These are phyloP conservation scores for Diarsia dahlii DNA, from an alignment of 2,888 invertebrate genomes.

Conservation along the genomic window DNA sequence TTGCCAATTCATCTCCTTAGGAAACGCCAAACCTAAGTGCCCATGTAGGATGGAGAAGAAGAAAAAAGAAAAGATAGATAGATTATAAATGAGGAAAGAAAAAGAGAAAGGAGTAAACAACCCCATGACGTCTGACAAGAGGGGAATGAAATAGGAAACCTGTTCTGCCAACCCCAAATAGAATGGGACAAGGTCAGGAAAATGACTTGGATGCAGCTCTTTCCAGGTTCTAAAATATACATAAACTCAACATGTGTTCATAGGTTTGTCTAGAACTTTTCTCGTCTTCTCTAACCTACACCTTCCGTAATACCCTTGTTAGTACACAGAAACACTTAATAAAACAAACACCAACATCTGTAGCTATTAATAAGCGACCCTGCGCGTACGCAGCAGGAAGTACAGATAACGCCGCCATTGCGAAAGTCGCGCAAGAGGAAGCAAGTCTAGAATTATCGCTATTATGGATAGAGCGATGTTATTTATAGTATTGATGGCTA, in stretches of 20 bases:
- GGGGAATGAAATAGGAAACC: no score
- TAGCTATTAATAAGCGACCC: conserved; percentile 59
- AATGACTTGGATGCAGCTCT: no score
- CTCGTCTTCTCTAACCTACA: conserved; percentile 2
- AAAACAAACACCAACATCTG: conserved; percentile 60
- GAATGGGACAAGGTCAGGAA: no score
- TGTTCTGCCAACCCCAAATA: no score
- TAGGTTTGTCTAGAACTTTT: not conserved
- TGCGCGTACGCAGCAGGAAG: conserved; percentile 60
- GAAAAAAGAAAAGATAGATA: no score
- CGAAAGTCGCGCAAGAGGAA: conserved; percentile 59
- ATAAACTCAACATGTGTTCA: not conserved
- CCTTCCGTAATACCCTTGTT: conserved; percentile 32
- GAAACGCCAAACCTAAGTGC: no score
- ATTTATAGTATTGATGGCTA: conserved; percentile 55
- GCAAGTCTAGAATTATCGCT: conserved; percentile 51
- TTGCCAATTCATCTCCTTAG: no score
- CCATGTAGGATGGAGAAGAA: no score
- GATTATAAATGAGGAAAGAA: no score
- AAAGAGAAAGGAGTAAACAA: no score
- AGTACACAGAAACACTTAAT: conserved; percentile 51
- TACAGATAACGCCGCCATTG: conserved; percentile 58
- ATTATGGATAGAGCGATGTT: conserved; percentile 48
- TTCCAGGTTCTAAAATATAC: no score
- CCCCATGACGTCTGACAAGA: no score